phyloP scores from a whole-genome alignment of 2,888 invertebrate species.

The Chrysodeixis includens region DNA sequence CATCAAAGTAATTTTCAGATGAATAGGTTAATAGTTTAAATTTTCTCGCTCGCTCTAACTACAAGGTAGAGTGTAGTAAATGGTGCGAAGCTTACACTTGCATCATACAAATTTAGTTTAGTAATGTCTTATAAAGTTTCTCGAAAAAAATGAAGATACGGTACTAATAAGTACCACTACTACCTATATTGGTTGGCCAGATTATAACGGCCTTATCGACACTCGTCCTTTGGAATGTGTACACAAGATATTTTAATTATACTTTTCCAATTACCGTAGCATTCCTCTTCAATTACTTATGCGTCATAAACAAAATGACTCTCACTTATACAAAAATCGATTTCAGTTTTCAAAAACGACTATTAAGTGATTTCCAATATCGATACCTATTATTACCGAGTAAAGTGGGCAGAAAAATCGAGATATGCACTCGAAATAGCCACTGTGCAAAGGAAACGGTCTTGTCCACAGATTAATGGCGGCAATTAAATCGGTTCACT shows the following conservation, averaged over 20 bases:
- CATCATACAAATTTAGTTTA: too few species aligned
- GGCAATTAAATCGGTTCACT: conserved; percentile 79
- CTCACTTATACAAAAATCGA: conserved; percentile 18
- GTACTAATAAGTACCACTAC: too few species aligned
- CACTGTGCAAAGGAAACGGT: conserved; percentile 66
- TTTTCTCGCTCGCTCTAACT: too few species aligned
- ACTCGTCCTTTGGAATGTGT: too few species aligned
- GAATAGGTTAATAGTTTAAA: too few species aligned
- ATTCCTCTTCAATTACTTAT: neutral
- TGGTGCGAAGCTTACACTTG: too few species aligned
- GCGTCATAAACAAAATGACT: neutral
- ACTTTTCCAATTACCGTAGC: neutral
- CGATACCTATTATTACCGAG: conserved; percentile 37
- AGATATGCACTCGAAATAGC: conserved; percentile 50
- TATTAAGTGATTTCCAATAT: conserved; percentile 27
- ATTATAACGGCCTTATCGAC: too few species aligned
- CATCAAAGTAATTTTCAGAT: too few species aligned
- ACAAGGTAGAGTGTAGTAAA: too few species aligned
- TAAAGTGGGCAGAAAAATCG: conserved; percentile 61
- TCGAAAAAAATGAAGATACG: too few species aligned
- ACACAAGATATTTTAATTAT: neutral
- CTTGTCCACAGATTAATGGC: conserved; percentile 75
- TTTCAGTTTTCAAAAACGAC: conserved; percentile 8
- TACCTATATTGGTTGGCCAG: too few species aligned
- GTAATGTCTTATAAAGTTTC: too few species aligned